phyloP scores from a whole-genome alignment of 1,140 invertebrate genomes.

The Antheraea pernyi region DNA sequence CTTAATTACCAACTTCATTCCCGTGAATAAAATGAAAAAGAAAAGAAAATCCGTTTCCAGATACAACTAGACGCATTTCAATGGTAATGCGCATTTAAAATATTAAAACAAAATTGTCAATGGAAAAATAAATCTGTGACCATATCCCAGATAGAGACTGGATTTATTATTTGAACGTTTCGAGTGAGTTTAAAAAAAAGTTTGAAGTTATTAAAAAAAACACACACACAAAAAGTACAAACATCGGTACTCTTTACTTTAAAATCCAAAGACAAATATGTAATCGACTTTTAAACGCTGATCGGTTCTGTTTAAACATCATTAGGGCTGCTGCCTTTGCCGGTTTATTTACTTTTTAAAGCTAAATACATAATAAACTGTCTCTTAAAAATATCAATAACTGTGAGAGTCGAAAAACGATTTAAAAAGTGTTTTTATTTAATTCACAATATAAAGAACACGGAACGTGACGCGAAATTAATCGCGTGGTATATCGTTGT shows the following conservation, averaged over 20 bases:
- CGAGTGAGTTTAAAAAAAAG: constrained; percentile 35
- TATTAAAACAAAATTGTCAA: background rate
- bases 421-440: constrained; percentile 11
- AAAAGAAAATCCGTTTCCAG: constrained; percentile 53
- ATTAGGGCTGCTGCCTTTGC: constrained; percentile 59
- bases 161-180: constrained; percentile 4
- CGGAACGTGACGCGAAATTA: background rate
- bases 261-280: constrained; percentile 53
- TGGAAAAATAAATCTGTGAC: background rate
- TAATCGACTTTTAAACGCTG: constrained; percentile 60
- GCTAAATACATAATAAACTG: background rate
- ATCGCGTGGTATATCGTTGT: background rate
- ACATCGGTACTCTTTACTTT: constrained; percentile 36
- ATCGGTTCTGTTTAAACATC: constrained; percentile 60
- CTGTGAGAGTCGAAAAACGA: background rate
- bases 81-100: background rate
- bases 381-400: background rate
- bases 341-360: background rate
- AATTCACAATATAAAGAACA: background rate
- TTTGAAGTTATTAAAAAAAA: constrained; percentile 30
- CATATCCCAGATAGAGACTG: constrained; percentile 58
- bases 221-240: constrained; percentile 42
- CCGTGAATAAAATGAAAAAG: constrained; percentile 61
- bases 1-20: constrained; percentile 11
- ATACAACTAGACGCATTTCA: background rate